Evolutionary conservation across 2,797 vertebrate species (phyloP), one percentile per base, ranked within the genome.

Genomic region (Podarcis siculus): DNA sequence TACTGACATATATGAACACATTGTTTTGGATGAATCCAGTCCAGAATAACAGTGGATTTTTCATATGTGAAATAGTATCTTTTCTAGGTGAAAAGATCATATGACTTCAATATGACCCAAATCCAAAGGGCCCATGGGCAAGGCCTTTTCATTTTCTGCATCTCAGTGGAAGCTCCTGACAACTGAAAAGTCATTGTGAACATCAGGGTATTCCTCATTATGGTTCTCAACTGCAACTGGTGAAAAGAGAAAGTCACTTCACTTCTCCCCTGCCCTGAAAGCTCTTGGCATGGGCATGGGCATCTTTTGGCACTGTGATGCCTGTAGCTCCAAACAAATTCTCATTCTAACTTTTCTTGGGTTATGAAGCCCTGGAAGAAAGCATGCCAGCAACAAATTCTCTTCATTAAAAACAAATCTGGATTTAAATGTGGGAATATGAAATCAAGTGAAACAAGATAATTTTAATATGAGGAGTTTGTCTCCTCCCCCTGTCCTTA

Each of bases 1-100:
- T 89, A 87, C 58, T 87, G 76, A 55, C 78, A 89, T 78, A 84
- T 76, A 13, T 49, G 39, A 86, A 67, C 10, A 8, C 10, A 37
- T 49, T 49, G 32, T n/a, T 58, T 86, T 49, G 4, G 15, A 21
- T 82, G 13, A 87, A n/a, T 80, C 82, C 64, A 90, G 17, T 71
- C 89, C 39, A 78, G 0, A 0, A 55, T 83, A 45, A 21, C 69
- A 66, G 17, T 71, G 42, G 9, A 17, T 32, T 88, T 86, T 35
- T 79, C 2, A 72, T 2, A 12, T 30, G 10, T 19, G 17, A 67
- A 37, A 87, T 64, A 86, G 27, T 88, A 76, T 25, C 61, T 37
- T 9, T 9, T 5, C 82, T 4, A 81, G 13, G 21, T 19, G 17
- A 64, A 64, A 64, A 64, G 17, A 23, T 64, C 21, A 13, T 55